Conservation (phyloP, 2,113 vertebrate species). For the Pavo muticus region DNA sequence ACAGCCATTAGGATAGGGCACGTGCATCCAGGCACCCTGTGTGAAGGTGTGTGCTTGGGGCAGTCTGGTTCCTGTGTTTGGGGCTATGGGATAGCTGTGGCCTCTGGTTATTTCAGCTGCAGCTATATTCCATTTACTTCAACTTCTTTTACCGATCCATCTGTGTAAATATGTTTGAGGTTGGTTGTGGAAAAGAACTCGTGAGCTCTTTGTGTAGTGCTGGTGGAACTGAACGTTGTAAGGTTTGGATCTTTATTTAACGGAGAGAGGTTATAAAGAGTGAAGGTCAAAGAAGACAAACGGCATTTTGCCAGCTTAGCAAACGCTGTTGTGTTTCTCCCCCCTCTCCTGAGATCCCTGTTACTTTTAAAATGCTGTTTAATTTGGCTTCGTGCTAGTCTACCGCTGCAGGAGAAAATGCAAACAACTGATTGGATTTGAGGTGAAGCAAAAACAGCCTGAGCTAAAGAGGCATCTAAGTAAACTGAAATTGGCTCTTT, state of each 20-base stretch:
- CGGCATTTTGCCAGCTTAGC: conserved; percentile 27
- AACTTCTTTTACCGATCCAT: background rate
- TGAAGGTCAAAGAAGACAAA: conserved; percentile 22
- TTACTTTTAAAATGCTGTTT: background rate
- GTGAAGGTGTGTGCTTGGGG: background rate
- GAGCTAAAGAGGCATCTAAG: background rate
- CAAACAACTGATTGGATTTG: background rate
- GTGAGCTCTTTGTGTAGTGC: background rate
- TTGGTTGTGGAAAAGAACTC: background rate
- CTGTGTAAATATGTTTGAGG: background rate
- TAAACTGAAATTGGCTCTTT: background rate
- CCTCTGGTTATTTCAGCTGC: background rate
- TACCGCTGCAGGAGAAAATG: background rate
- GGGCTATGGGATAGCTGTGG: background rate
- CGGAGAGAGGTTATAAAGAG: conserved; percentile 24
- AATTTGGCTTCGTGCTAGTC: conserved; percentile 21
- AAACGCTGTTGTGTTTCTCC: conserved; percentile 29
- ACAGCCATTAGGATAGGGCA: background rate
- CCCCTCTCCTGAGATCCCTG: conserved; percentile 2
- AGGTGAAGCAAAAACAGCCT: background rate
- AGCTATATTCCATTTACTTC: background rate
- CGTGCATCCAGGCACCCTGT: background rate
- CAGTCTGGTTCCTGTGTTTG: background rate
- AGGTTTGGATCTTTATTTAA: conserved; percentile 53
- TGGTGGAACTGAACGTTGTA: conserved; percentile 3